Evolutionary conservation across 1,140 invertebrate species (phyloP).

Genomic region (Drosophila kohkoa): DNA sequence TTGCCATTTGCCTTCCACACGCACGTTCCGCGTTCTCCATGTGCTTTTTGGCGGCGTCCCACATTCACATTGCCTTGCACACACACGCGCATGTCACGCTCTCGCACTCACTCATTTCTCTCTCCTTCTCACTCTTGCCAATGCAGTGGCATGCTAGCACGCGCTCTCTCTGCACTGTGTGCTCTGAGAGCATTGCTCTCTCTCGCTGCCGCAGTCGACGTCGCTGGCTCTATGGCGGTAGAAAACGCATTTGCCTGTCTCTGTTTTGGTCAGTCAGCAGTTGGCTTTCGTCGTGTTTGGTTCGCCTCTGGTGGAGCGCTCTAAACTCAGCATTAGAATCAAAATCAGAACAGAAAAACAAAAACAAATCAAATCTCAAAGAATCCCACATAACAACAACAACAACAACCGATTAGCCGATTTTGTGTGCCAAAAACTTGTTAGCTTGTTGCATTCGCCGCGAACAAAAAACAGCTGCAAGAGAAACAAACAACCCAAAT

Average conservation of each 20-base stretch:
- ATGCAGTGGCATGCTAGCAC: conserved; percentile 24
- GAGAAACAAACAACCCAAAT: conserved; percentile 9
- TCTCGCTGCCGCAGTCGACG: conserved; percentile 54
- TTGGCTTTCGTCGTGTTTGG: conserved; percentile 83
- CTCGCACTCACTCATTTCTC: conserved; percentile 36
- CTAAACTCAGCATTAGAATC: conserved; percentile 21
- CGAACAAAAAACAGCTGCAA: conserved; percentile 21
- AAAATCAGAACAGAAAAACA: conserved; percentile 22
- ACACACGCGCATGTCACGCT: conserved; percentile 59
- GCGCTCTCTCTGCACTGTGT: conserved; percentile 42
- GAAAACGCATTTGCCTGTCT: conserved; percentile 83
- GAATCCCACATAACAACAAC: conserved; percentile 31
- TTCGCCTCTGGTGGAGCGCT: conserved; percentile 68
- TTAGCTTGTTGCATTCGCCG: conserved; percentile 53
- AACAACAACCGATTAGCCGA: conserved; percentile 32
- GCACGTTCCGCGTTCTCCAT: conserved; percentile 75
- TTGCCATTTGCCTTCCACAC: conserved; percentile 80
- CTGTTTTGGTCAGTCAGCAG: conserved; percentile 85
- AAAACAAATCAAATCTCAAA: conserved; percentile 29
- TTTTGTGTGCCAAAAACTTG: conserved; percentile 48
- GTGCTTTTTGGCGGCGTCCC: conserved; percentile 75
- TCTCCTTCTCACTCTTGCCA: conserved; percentile 17
- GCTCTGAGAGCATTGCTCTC: conserved; percentile 24
- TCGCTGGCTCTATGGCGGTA: conserved; percentile 50
- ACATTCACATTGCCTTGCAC: conserved; percentile 61